These are phyloP conservation scores for Theonella swinhoei DNA, from an alignment of 37 sponge, comb jelly and placozoan genomes.

Conservation along the genomic window DNA sequence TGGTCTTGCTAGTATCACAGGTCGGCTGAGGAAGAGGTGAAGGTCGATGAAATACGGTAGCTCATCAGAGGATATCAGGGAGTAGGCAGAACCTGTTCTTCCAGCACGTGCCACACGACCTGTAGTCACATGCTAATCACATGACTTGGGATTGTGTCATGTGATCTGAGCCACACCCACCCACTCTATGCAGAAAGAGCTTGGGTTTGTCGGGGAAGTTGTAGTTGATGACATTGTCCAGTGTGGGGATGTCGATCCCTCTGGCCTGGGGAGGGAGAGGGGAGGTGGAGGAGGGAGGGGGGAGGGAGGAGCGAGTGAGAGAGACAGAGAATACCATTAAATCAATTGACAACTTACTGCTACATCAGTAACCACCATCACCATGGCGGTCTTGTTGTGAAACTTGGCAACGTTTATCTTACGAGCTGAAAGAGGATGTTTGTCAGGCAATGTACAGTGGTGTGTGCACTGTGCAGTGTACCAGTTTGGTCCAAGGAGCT, in stretches of 20 bases:
- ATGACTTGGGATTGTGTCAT: neutral
- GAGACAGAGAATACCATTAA: neutral
- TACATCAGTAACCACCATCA: conserved; percentile 93
- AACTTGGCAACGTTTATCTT: conserved; percentile 96
- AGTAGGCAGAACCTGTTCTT: conserved; percentile 89
- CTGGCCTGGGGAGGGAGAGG: conserved; percentile 65
- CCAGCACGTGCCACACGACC: conserved; percentile 97
- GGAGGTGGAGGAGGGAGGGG: neutral
- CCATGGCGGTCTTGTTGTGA: conserved; percentile 70
- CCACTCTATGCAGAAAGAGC: conserved; percentile 96
- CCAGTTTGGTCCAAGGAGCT: conserved; percentile 93
- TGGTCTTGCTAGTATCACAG: conserved; percentile 13
- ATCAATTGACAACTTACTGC: conserved; percentile 71
- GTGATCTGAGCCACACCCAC: conserved; percentile 36
- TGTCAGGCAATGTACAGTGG: no score
- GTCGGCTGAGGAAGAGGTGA: conserved; percentile 81
- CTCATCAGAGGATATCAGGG: conserved; percentile 85
- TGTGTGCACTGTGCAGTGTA: no score
- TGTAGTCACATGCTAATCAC: conserved; percentile 31
- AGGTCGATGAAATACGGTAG: conserved; percentile 87
- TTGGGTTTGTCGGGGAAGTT: conserved; percentile 94
- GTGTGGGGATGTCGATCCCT: conserved; percentile 95
- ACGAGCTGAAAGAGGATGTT: conserved; percentile 61
- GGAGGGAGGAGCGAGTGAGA: neutral
- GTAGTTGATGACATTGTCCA: conserved; percentile 98